Percentiles rank a stretch among this genome's conserved stretches.
Conservation (phyloP, 2,113 vertebrate species). For the Gnathonemus longibarbis region DNA sequence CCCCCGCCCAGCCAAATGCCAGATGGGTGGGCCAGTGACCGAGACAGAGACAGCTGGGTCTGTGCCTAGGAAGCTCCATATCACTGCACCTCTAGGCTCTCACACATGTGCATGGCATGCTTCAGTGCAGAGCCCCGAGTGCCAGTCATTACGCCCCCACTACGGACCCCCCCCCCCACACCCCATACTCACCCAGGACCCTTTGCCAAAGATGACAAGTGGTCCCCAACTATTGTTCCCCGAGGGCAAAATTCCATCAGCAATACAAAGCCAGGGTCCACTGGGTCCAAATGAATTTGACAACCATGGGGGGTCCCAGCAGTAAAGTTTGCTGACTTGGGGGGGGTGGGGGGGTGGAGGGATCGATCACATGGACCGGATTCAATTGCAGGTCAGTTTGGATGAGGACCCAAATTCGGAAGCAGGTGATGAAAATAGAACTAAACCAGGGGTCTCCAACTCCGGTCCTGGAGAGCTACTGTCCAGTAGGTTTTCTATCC, state of each 20-base stretch:
- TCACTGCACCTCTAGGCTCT: neutral
- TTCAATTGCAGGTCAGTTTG: neutral
- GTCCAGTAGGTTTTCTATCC: too few relatives aligned
- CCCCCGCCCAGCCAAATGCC: constrained; percentile 50
- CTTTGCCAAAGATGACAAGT: neutral
- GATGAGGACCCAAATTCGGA: neutral
- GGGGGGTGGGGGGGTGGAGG: too few relatives aligned
- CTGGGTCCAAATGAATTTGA: neutral
- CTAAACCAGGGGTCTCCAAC: too few relatives aligned
- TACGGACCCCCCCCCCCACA: neutral
- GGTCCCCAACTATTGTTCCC: neutral
- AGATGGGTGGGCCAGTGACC: constrained; percentile 68
- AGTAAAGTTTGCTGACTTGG: neutral
- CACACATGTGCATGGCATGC: neutral
- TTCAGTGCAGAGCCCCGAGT: neutral
- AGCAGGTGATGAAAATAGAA: neutral
- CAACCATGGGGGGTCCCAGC: neutral
- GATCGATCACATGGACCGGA: too few relatives aligned
- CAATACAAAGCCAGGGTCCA: neutral
- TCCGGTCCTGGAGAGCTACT: too few relatives aligned
- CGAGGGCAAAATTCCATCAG: neutral
- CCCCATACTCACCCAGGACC: neutral
- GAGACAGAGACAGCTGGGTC: constrained; percentile 73
- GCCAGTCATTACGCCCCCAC: neutral
- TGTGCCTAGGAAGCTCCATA: constrained; percentile 55